A percentile compares a stretch with the other conserved stretches of the same genome.
Evolutionary conservation across 2,113 vertebrate species (phyloP).

Genomic region (Cygnus buccinator): DNA sequence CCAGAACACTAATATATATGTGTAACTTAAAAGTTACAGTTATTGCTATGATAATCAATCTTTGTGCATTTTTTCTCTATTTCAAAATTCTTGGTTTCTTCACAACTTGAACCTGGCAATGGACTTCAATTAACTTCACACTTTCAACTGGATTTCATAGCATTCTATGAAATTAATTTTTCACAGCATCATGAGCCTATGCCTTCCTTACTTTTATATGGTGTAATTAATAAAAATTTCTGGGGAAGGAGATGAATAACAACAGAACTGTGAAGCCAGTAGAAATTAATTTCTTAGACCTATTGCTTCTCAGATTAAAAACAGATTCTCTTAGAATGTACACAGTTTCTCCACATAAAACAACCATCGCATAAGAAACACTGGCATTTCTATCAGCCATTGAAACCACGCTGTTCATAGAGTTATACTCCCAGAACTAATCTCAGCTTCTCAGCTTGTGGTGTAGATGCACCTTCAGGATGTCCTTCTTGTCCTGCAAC

Average conservation of each 20-base stretch:
- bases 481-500: neutral
- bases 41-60: neutral
- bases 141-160: constrained; percentile 11
- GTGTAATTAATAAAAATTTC: constrained; percentile 22
- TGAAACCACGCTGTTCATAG: rapidly evolving
- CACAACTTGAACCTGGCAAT: neutral
- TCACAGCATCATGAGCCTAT: neutral
- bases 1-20: neutral
- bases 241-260: neutral
- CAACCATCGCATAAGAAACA: neutral
- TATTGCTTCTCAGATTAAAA: neutral
- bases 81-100: neutral
- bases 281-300: neutral
- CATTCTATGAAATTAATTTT: constrained; percentile 21
- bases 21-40: neutral
- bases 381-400: neutral
- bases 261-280: neutral
- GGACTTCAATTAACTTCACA: constrained; percentile 35
- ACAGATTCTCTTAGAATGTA: neutral
- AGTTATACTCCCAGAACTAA: neutral
- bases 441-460: neutral
- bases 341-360: neutral
- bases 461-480: neutral
- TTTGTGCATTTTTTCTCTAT: neutral
- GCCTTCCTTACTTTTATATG: neutral